Evolutionary conservation across 2,888 invertebrate genomes (phyloP).

Genomic region (Epirrhoe tristata): DNA sequence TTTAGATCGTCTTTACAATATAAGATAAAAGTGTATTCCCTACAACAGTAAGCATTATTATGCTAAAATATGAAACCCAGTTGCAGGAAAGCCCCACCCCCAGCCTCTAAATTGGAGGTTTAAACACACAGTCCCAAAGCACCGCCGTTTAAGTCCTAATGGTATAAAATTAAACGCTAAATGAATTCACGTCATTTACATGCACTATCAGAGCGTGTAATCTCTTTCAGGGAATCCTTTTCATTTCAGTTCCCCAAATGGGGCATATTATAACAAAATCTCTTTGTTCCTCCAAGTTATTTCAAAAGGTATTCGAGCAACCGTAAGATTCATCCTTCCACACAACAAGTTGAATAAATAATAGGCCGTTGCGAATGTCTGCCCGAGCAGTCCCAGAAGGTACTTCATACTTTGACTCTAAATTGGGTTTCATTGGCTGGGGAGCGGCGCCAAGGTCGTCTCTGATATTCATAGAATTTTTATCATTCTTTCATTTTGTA

Average conservation of each 20-base stretch:
- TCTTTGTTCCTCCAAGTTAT: conserved; percentile 37
- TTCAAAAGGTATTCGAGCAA: conserved; percentile 38
- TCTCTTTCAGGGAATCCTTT: conserved; percentile 34
- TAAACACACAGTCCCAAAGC: conserved; percentile 30
- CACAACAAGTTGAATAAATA: conserved; percentile 53
- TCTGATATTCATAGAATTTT: conserved; percentile 41
- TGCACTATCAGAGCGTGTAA: conserved; percentile 38
- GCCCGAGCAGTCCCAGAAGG: conserved; percentile 37
- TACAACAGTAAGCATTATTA: not conserved
- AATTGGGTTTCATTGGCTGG: conserved; percentile 51
- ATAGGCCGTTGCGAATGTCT: conserved; percentile 44
- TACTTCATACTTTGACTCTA: conserved; percentile 46
- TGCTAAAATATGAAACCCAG: conserved; percentile 5
- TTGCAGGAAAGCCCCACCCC: conserved; percentile 1
- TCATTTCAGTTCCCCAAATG: conserved; percentile 29
- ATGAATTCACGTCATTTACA: conserved; percentile 37
- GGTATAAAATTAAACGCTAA: conserved; percentile 36
- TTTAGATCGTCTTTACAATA: no score
- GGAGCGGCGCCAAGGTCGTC: conserved; percentile 40
- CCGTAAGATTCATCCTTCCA: conserved; percentile 48
- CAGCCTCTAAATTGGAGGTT: conserved; percentile 24
- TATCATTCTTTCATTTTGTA: conserved; percentile 33
- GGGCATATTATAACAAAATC: conserved; percentile 36
- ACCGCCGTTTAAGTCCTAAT: conserved; percentile 32
- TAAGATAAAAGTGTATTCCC: no score